Percentiles rank a stretch among this genome's conserved stretches.
phyloP scores from a whole-genome alignment of 2,113 vertebrate species.

The Pterocles gutturalis region DNA sequence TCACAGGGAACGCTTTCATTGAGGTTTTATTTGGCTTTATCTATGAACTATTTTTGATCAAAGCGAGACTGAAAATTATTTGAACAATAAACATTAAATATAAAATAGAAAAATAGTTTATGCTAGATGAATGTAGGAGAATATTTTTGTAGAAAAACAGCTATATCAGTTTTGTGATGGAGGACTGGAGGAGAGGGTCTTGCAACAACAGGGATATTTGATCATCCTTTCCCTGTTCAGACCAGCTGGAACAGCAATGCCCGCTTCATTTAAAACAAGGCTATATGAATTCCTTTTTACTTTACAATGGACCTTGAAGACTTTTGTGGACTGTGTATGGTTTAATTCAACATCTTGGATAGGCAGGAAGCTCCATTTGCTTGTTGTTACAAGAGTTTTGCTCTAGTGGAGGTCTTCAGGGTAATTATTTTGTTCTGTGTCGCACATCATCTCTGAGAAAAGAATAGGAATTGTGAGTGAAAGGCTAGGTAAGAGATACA shows the following conservation, averaged over 20 bases:
- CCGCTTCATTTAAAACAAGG: not conserved
- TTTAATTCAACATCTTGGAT: slow-evolving; percentile 5
- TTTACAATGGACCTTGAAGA: not conserved
- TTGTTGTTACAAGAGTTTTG: not conserved
- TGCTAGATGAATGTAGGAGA: not conserved
- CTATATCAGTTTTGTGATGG: not conserved
- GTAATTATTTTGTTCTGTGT: slow-evolving; percentile 13
- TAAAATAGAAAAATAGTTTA: not conserved
- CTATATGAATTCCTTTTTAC: not conserved
- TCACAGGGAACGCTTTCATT: not conserved
- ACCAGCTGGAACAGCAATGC: not conserved
- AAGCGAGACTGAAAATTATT: not conserved
- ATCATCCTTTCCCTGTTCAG: not conserved
- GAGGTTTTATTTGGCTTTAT: slow-evolving; percentile 4
- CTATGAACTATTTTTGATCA: not conserved
- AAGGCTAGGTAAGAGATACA: slow-evolving; percentile 19
- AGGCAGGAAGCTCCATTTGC: not conserved
- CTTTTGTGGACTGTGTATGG: not conserved
- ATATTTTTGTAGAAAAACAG: not conserved
- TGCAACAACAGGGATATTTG: not conserved
- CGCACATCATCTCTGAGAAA: not conserved
- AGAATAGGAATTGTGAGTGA: not conserved
- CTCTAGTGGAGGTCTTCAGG: not conserved
- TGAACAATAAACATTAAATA: not conserved
- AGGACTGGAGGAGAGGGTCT: not conserved